Evolutionary conservation across 2,797 vertebrate genomes (phyloP).

Genomic region (Chloroceryle inda): DNA sequence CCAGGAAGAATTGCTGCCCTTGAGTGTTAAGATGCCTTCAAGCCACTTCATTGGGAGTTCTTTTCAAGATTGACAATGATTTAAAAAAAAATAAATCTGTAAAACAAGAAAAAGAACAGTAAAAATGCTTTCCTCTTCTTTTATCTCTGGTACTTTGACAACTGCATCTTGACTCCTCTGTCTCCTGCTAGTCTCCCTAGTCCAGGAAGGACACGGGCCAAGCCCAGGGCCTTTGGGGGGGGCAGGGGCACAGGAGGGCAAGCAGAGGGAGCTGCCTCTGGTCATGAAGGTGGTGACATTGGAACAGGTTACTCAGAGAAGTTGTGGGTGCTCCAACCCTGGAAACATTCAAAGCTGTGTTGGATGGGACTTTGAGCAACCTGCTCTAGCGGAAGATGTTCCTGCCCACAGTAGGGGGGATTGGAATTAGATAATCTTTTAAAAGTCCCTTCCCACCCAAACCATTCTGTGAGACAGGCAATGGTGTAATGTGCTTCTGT

Average conservation of each 20-base stretch:
- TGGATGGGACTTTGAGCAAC: neutral
- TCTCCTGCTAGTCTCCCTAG: neutral
- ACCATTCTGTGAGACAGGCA: neutral
- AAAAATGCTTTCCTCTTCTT: neutral
- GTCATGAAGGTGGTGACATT: too few relatives aligned
- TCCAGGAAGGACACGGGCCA: neutral
- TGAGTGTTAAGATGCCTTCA: neutral
- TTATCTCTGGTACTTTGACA: neutral
- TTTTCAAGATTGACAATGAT: neutral
- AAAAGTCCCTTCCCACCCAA: neutral
- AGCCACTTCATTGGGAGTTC: neutral
- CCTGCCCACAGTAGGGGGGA: neutral
- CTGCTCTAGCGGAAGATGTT: neutral
- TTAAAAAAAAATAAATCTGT: neutral
- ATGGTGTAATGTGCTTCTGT: neutral
- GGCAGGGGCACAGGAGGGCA: accelerated
- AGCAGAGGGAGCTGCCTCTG: neutral
- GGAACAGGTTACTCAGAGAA: neutral
- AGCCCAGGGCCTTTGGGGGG: neutral
- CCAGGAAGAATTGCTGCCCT: neutral
- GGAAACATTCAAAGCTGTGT: neutral
- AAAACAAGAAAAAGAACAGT: neutral
- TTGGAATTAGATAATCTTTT: neutral
- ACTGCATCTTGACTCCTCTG: neutral
- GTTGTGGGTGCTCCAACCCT: neutral